Evolutionary conservation across 2,113 vertebrate species (phyloP), one percentile per base, ranked within the genome.

Genomic region (Plectropomus leopardus): DNA sequence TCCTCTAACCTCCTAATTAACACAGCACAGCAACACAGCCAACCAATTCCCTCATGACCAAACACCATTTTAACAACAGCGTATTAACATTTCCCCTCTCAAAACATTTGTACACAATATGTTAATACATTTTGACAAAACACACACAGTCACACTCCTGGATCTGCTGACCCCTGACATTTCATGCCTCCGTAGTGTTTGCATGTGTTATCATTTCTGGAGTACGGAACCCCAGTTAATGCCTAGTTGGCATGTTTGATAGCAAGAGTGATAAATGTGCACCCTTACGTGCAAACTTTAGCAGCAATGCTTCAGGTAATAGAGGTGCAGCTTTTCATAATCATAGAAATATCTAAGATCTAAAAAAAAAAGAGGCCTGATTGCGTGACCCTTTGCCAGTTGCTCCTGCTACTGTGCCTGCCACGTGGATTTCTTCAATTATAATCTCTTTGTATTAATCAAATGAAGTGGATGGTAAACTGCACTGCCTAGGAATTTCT

Each of bases 401-500:
- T 78, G 19, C 28, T 64, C 28, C 32, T 36, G 2, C 63, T 57
- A 53, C 24, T 6, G n/a, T 45, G 60, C 70, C 75, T 66, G 72
- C 71, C 77, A 84, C 42, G 6, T 61, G 70, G 69, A 63, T 82
- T 59, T 84, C 57, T 70, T 80, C 60, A n/a, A 44, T 82, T 61
- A 60, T 75, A 83, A 78, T 85, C 81, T 78, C 77, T 73, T 79
- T 87, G 69, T 86, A 45, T 90, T 80, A 61, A 72, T 69, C 45
- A 80, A 80, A 80, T 60, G 17, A 75, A 73, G 67, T 81, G 72
- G 72, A 60, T 30, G 69, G 60, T 51, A 72, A 77, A 80, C 64
- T 53, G 21, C 32, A 72, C 63, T 50, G 48, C n/a, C 36, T 53
- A 71, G 44, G 48, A 57, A 71, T 71, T 83, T 72, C 64, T 59